Percentiles rank a stretch among this genome's conserved stretches.
Evolutionary conservation across 2,113 vertebrate genomes (phyloP).

Genomic region (Dipodomys ordii): DNA sequence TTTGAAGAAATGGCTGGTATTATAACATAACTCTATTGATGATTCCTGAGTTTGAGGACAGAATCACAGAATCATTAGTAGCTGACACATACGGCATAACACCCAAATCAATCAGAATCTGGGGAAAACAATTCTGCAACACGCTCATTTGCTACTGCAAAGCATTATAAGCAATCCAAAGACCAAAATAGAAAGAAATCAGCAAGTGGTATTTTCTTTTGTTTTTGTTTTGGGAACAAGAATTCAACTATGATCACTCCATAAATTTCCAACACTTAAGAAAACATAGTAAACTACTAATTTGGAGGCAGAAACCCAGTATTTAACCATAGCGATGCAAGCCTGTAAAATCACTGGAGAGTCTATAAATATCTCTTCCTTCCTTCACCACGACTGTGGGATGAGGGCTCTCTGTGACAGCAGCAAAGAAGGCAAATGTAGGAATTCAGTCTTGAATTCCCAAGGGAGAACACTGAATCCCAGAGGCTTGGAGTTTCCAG

Average conservation of each 20-base stretch:
- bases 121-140: not conserved
- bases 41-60: conserved; percentile 24
- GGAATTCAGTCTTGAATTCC: conserved; percentile 33
- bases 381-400: not conserved
- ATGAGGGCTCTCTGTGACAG: conserved; percentile 21
- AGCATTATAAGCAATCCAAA: not conserved
- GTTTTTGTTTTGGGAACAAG: conserved; percentile 68
- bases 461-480: conserved; percentile 24
- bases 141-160: not conserved
- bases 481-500: not conserved
- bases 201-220: conserved; percentile 56
- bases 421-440: conserved; percentile 29
- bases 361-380: conserved; percentile 54
- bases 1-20: conserved; percentile 38
- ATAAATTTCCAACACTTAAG: conserved; percentile 68
- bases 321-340: conserved; percentile 65
- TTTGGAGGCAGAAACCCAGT: conserved; percentile 62
- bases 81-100: not conserved
- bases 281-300: conserved; percentile 63
- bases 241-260: conserved; percentile 60
- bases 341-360: not conserved
- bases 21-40: not conserved
- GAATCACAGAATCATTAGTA: not conserved
- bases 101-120: not conserved
- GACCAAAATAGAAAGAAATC: conserved; percentile 58